Evolutionary conservation across 64 coral and sea anemone genomes (phyloP).

Genomic region (Orbicella faveolata): DNA sequence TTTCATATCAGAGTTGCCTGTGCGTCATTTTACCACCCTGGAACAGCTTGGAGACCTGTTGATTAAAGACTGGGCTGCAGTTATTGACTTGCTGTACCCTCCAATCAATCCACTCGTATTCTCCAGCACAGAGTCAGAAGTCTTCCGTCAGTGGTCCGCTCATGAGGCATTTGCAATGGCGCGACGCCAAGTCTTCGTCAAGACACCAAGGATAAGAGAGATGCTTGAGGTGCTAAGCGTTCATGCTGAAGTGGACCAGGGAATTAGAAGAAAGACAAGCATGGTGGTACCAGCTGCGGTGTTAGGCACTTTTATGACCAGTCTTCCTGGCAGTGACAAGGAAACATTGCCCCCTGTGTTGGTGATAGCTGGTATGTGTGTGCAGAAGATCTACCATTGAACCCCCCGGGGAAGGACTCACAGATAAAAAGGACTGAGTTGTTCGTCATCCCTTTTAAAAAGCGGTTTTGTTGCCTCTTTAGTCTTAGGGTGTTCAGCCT

Average conservation of each 20-base stretch:
- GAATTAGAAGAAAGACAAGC: slow-evolving; percentile 56
- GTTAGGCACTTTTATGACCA: slow-evolving; percentile 88
- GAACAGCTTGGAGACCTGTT: slow-evolving; percentile 87
- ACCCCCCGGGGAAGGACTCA: neutral
- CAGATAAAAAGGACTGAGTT: too few species aligned
- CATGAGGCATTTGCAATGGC: slow-evolving; percentile 82
- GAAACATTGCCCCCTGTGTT: slow-evolving; percentile 65
- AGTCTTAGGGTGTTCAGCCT: too few species aligned
- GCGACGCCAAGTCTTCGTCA: slow-evolving; percentile 61
- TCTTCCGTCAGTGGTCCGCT: slow-evolving; percentile 75
- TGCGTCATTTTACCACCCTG: slow-evolving; percentile 72
- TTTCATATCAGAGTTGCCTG: slow-evolving; percentile 70
- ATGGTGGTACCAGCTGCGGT: slow-evolving; percentile 54
- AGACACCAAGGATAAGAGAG: slow-evolving; percentile 64
- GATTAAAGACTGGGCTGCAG: slow-evolving; percentile 68
- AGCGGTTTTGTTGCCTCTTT: too few species aligned
- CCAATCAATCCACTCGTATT: slow-evolving; percentile 71
- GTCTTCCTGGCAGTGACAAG: slow-evolving; percentile 78
- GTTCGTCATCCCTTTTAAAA: too few species aligned
- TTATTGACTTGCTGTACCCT: slow-evolving; percentile 83
- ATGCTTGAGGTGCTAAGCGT: slow-evolving; percentile 66
- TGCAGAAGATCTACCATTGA: neutral
- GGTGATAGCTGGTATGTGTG: slow-evolving; percentile 77
- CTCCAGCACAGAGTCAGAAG: slow-evolving; percentile 40
- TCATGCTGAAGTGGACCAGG: slow-evolving; percentile 67